phyloP scores from a whole-genome alignment of 2,113 vertebrate species.

The Phycodurus eques region DNA sequence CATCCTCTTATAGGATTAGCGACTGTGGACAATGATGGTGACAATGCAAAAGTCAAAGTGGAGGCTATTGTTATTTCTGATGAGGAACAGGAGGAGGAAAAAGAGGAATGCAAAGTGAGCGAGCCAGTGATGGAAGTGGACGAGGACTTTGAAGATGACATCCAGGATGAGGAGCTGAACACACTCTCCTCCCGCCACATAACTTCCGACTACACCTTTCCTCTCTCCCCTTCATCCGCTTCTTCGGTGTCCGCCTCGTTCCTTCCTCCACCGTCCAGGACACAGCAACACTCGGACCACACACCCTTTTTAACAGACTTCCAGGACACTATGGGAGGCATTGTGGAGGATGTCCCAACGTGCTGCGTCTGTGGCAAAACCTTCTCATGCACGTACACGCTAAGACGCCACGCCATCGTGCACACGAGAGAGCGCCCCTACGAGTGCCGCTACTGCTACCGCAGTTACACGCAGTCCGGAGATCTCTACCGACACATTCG shows the following conservation, averaged over 20 bases:
- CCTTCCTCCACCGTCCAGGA: slow-evolving; percentile 39
- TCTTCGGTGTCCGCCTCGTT: slow-evolving; percentile 60
- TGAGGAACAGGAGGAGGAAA: slow-evolving; percentile 76
- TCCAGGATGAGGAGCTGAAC: slow-evolving; percentile 61
- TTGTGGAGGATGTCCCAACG: slow-evolving; percentile 87
- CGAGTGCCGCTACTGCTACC: slow-evolving; percentile 89
- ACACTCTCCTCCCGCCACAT: slow-evolving; percentile 68
- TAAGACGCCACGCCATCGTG: slow-evolving; percentile 88
- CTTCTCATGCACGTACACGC: slow-evolving; percentile 89
- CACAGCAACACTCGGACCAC: slow-evolving; percentile 60
- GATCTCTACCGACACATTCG: slow-evolving; percentile 92
- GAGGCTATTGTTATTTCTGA: slow-evolving; percentile 93
- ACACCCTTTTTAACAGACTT: slow-evolving; percentile 81
- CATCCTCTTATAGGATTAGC: not conserved
- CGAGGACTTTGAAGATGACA: slow-evolving; percentile 65
- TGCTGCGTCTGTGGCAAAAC: slow-evolving; percentile 91
- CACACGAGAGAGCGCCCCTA: slow-evolving; percentile 90
- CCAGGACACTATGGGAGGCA: slow-evolving; percentile 79
- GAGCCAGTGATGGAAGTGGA: slow-evolving; percentile 66
- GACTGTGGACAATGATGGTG: slow-evolving; percentile 24
- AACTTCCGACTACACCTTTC: slow-evolving; percentile 62
- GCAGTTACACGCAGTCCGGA: slow-evolving; percentile 92
- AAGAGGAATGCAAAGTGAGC: slow-evolving; percentile 35
- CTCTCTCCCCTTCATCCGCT: slow-evolving; percentile 68
- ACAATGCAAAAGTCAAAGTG: slow-evolving; percentile 77